Evolutionary conservation across 2,797 vertebrate species (phyloP).

Genomic region (Lagodon rhomboides): DNA sequence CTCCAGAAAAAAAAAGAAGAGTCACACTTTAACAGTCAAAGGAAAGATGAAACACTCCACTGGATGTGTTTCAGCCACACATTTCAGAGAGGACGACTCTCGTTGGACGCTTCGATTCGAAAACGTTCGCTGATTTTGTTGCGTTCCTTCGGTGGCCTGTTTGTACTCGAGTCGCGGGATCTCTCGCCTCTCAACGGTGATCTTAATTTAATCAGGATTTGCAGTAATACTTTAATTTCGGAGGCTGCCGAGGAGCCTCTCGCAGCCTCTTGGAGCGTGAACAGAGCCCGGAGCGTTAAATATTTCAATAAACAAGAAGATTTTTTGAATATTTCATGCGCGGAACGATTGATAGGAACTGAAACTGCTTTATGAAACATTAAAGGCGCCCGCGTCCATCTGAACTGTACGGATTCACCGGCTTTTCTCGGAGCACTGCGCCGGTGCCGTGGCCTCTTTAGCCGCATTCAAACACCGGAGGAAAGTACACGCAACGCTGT

Average conservation of each 20-base stretch:
- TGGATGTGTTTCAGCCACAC: slow-evolving; percentile 27
- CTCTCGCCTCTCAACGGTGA: slow-evolving; percentile 53
- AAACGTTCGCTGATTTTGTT: slow-evolving; percentile 10
- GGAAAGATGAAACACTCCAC: slow-evolving; percentile 43
- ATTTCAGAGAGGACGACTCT: slow-evolving; percentile 35
- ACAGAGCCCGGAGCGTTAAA: slow-evolving; percentile 69
- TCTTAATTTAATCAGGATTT: slow-evolving; percentile 62
- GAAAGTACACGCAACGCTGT: slow-evolving; percentile 49
- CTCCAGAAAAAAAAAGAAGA: slow-evolving; percentile 12
- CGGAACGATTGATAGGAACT: slow-evolving; percentile 75
- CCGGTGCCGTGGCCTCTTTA: slow-evolving; percentile 48
- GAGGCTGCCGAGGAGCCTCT: slow-evolving; percentile 33
- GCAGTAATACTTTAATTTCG: slow-evolving; percentile 60
- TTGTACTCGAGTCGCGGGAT: slow-evolving; percentile 48
- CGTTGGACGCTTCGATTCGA: slow-evolving; percentile 10
- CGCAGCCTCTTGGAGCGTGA: slow-evolving; percentile 64
- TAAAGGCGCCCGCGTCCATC: slow-evolving; percentile 68
- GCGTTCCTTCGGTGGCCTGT: slow-evolving; percentile 26
- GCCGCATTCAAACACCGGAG: slow-evolving; percentile 52
- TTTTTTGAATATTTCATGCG: slow-evolving; percentile 76
- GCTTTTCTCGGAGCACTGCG: slow-evolving; percentile 16
- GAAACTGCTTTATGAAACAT: slow-evolving; percentile 78
- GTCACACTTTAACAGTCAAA: slow-evolving; percentile 24
- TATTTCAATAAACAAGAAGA: slow-evolving; percentile 83
- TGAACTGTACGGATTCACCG: slow-evolving; percentile 49